A percentile compares a stretch with the other conserved stretches of the same genome.
phyloP scores from a whole-genome alignment of 2,797 vertebrate species.

The Distichodus sexfasciatus region DNA sequence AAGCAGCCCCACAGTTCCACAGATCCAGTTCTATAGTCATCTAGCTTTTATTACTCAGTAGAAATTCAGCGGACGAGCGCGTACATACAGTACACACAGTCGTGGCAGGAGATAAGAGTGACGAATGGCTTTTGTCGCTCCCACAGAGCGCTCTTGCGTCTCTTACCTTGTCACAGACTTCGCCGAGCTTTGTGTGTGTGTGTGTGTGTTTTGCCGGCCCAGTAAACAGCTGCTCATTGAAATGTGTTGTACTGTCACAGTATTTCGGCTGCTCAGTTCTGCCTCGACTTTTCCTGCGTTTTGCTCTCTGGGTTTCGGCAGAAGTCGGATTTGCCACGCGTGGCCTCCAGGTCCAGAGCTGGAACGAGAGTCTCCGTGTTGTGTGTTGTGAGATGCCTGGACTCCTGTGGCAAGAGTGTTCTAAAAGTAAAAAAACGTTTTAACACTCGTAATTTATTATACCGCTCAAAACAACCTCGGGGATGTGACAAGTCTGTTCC shows the following conservation, averaged over 20 bases:
- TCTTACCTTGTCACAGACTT: not conserved
- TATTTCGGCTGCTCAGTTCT: not conserved
- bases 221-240: not conserved
- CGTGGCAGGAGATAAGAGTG: conserved; percentile 6
- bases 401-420: no score
- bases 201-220: not conserved
- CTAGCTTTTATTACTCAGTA: conserved; percentile 16
- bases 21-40: conserved; percentile 25
- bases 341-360: no score
- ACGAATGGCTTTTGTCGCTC: conserved; percentile 11
- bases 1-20: not conserved
- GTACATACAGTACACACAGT: no score
- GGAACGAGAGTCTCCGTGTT: no score
- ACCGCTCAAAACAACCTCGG: no score
- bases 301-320: not conserved
- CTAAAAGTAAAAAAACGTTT: no score
- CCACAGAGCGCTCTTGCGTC: not conserved
- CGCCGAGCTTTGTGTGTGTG: not conserved
- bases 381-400: no score
- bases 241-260: not conserved
- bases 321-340: no score
- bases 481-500: no score
- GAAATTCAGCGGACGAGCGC: not conserved
- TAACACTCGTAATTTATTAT: no score
- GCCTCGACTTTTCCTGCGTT: not conserved